phyloP scores from a whole-genome alignment of 2,113 vertebrate species.

The Melanerpes aurifrons region DNA sequence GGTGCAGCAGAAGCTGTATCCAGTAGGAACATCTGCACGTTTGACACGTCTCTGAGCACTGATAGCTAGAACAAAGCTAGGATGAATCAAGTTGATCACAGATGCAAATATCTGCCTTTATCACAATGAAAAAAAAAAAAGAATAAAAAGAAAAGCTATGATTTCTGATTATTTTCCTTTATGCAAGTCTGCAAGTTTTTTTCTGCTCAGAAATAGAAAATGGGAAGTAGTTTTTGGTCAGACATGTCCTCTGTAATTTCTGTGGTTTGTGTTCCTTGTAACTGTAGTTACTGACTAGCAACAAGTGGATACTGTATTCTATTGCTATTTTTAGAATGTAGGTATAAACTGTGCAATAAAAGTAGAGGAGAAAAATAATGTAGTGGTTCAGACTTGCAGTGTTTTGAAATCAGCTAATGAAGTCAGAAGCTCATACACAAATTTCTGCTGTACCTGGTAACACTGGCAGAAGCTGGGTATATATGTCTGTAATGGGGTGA shows the following conservation, averaged over 20 bases:
- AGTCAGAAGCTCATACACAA: background rate
- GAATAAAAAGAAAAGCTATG: background rate
- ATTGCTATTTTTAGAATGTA: conserved; percentile 6
- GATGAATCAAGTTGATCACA: background rate
- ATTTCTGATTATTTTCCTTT: conserved; percentile 6
- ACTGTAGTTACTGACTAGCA: background rate
- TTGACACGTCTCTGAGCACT: background rate
- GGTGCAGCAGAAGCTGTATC: background rate
- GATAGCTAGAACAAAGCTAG: background rate
- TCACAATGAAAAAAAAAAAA: background rate
- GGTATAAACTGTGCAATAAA: background rate
- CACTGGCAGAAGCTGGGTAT: background rate
- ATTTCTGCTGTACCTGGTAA: background rate
- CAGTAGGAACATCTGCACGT: background rate
- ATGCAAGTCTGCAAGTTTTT: background rate
- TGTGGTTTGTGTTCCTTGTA: background rate
- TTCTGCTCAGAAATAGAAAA: background rate
- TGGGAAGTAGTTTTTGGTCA: background rate
- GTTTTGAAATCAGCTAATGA: background rate
- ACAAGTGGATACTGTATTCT: conserved; percentile 1
- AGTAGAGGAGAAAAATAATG: background rate
- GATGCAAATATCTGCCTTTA: background rate
- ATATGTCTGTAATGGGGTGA: background rate
- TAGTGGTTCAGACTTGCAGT: background rate
- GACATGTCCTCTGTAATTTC: background rate